These are phyloP conservation scores for Microplitis manilae DNA, from an alignment of 2,888 invertebrate species.

Conservation along the genomic window DNA sequence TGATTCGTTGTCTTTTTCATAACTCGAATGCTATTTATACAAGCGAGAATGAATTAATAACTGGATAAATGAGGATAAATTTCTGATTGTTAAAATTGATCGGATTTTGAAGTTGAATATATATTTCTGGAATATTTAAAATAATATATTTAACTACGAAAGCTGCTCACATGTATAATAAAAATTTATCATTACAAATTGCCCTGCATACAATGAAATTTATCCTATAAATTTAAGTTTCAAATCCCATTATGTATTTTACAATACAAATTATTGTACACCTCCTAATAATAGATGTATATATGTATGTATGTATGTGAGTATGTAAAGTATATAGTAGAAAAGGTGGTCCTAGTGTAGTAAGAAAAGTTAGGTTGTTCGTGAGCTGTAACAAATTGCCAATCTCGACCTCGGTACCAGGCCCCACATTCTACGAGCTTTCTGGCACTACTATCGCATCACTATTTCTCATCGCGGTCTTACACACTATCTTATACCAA, in stretches of 20 bases:
- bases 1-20: no score
- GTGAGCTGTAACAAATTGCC: constrained; percentile 61
- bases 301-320: no score
- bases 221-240: not conserved
- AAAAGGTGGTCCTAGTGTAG: constrained; percentile 27
- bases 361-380: constrained; percentile 42
- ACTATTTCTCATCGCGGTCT: constrained; percentile 53
- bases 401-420: constrained; percentile 55
- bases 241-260: not conserved
- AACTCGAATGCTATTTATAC: no score
- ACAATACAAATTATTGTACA: not conserved
- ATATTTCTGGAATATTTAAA: not conserved
- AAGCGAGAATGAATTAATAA: no score
- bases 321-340: no score
- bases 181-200: not conserved
- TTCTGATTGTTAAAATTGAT: no score
- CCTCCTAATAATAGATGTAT: not conserved
- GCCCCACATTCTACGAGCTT: constrained; percentile 30
- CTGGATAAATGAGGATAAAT: no score
- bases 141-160: not conserved
- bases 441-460: constrained; percentile 48
- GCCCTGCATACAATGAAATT: not conserved
- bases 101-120: no score
- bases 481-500: constrained; percentile 50
- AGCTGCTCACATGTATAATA: not conserved